These are phyloP conservation scores for Gymnosoma rotundatum DNA, from an alignment of 2,888 invertebrate species.

Conservation along the genomic window DNA sequence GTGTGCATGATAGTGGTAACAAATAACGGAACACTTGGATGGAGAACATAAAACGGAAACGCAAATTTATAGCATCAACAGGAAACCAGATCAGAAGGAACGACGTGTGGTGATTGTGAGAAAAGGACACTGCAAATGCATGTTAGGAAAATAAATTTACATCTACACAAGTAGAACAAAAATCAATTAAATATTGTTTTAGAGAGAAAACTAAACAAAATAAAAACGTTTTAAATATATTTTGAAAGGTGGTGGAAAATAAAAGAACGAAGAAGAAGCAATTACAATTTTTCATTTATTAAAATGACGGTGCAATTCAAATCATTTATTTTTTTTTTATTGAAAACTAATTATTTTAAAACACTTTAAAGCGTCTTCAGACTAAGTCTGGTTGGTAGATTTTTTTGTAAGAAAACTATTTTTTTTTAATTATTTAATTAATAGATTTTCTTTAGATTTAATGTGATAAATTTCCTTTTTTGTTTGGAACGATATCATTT, in stretches of 20 bases:
- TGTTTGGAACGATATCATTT: too few relatives aligned
- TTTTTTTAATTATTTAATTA: too few relatives aligned
- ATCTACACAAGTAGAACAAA: conserved; percentile 32
- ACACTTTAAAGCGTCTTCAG: too few relatives aligned
- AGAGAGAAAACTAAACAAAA: background rate
- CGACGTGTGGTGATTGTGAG: conserved; percentile 24
- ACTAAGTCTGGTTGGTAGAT: too few relatives aligned
- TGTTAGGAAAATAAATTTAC: conserved; percentile 11
- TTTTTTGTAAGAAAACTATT: too few relatives aligned
- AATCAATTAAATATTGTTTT: conserved; percentile 63
- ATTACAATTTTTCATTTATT: too few relatives aligned
- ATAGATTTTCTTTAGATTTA: too few relatives aligned
- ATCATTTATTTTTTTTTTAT: too few relatives aligned
- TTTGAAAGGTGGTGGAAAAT: background rate
- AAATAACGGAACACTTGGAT: conserved; percentile 59
- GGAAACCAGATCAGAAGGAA: conserved; percentile 70
- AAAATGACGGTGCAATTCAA: too few relatives aligned
- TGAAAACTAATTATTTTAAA: too few relatives aligned
- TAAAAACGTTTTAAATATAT: background rate
- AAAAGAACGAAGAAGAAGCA: background rate
- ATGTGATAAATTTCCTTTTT: too few relatives aligned
- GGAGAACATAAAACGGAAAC: conserved; percentile 67
- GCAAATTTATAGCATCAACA: conserved; percentile 73
- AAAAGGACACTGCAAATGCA: conserved; percentile 36
- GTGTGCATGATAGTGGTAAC: conserved; percentile 9